Evolutionary conservation across 2,797 vertebrate genomes (phyloP).

Genomic region (Ara ararauna): DNA sequence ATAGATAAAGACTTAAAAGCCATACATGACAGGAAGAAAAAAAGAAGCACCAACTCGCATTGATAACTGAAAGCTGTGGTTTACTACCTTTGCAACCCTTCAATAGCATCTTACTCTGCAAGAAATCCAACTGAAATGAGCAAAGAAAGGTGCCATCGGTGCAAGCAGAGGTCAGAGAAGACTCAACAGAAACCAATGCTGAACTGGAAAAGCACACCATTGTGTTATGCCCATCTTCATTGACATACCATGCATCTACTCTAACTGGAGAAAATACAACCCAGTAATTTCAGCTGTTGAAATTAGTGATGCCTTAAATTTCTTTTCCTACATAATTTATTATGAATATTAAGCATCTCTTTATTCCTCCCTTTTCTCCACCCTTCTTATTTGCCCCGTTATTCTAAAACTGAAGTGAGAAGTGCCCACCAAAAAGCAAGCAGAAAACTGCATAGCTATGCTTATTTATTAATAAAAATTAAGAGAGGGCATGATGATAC

Average conservation of each 20-base stretch:
- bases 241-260: not conserved
- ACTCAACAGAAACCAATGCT: not conserved
- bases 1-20: constrained; percentile 3
- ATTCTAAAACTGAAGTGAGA: not conserved
- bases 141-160: not conserved
- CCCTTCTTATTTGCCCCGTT: not conserved
- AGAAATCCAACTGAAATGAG: not conserved
- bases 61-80: not conserved
- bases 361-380: not conserved
- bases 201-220: not conserved
- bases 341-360: not conserved
- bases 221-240: not conserved
- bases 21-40: not conserved
- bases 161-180: not conserved
- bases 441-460: not conserved
- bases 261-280: not conserved
- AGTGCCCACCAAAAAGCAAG: not conserved
- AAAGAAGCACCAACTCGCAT: not conserved
- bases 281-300: not conserved
- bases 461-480: constrained; percentile 58
- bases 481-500: not conserved
- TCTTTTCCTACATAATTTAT: not conserved
- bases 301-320: not conserved
- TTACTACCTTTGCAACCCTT: not conserved
- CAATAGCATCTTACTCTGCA: not conserved